Evolutionary conservation across 1,140 invertebrate species (phyloP).

Genomic region (Lucilia cuprina): DNA sequence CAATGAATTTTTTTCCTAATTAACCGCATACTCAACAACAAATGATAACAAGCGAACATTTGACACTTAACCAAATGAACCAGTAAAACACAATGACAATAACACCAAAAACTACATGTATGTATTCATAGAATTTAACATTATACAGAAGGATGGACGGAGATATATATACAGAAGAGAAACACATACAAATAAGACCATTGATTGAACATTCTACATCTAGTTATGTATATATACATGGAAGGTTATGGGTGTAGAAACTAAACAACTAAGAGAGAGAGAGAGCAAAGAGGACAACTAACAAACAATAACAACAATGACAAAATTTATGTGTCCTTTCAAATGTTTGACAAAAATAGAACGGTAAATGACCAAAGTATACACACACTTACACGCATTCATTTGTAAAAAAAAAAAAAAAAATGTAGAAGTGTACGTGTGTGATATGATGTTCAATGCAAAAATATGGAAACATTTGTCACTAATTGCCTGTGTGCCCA

Average conservation of each 20-base stretch:
- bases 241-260: background rate
- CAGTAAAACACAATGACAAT: background rate
- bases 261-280: background rate
- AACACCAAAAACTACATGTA: background rate
- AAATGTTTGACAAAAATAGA: slow-evolving; percentile 29
- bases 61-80: slow-evolving; percentile 31
- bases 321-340: slow-evolving; percentile 25
- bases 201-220: slow-evolving; percentile 17
- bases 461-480: slow-evolving; percentile 36
- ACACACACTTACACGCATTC: background rate
- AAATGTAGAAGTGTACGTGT: background rate
- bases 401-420: background rate
- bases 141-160: background rate
- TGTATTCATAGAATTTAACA: background rate
- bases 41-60: slow-evolving; percentile 23
- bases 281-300: background rate
- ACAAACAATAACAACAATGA: slow-evolving; percentile 12
- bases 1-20: background rate
- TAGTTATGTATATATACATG: background rate
- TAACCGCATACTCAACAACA: slow-evolving; percentile 30
- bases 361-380: slow-evolving; percentile 14
- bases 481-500: slow-evolving; percentile 33
- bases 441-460: slow-evolving; percentile 10
- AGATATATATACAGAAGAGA: background rate
- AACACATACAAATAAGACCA: background rate